A percentile compares a stretch with the other conserved stretches of the same genome.
Evolutionary conservation across 2,797 vertebrate genomes (phyloP).

Genomic region (Cetoscarus ocellatus): DNA sequence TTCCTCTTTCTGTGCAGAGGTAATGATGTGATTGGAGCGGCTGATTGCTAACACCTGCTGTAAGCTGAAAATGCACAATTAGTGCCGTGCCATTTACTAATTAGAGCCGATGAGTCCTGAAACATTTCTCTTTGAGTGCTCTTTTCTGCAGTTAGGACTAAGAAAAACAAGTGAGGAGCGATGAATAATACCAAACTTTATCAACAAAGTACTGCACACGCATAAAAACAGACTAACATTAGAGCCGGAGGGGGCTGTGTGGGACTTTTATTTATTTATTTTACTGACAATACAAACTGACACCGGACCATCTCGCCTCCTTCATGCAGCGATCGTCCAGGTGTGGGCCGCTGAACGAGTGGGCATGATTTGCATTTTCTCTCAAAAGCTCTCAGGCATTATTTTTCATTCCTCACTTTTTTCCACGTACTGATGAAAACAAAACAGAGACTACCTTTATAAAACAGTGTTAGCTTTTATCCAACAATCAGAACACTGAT

Average conservation of each 20-base stretch:
- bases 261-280: background rate
- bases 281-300: background rate
- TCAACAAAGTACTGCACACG: background rate
- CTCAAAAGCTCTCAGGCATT: background rate
- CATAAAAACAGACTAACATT: background rate
- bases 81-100: conserved; percentile 33
- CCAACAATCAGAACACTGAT: background rate
- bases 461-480: background rate
- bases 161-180: background rate
- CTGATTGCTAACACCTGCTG: conserved; percentile 37
- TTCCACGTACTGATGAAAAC: background rate
- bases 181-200: background rate
- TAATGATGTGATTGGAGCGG: conserved; percentile 8
- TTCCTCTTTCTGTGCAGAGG: conserved; percentile 5
- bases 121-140: background rate
- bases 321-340: background rate
- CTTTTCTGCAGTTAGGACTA: background rate
- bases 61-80: conserved; percentile 29
- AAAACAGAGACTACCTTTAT: background rate
- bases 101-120: conserved; percentile 16
- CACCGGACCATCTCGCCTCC: background rate
- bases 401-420: background rate
- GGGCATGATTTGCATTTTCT: background rate
- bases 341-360: background rate
- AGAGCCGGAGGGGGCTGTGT: background rate